A percentile compares a stretch with the other conserved stretches of the same genome.
phyloP scores from a whole-genome alignment of 2,888 invertebrate species.

The Melieria omissa region DNA sequence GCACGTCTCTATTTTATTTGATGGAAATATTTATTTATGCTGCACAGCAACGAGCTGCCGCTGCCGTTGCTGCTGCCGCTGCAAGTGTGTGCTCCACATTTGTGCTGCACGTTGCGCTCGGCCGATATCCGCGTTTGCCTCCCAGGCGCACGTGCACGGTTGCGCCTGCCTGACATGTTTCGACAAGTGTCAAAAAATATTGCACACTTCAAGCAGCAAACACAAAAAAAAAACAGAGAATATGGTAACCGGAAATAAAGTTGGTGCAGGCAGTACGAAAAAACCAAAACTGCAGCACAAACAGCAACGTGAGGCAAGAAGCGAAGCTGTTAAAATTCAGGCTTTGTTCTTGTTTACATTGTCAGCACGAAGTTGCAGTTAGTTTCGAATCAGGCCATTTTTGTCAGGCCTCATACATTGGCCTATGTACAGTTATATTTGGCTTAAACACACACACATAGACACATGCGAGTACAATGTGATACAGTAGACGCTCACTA shows the following conservation, averaged over 20 bases:
- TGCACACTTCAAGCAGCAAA: neutral
- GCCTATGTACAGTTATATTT: too few species aligned
- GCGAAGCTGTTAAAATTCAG: too few species aligned
- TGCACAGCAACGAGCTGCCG: neutral
- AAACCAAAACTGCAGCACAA: too few species aligned
- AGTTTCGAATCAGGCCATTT: too few species aligned
- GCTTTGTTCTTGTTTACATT: too few species aligned
- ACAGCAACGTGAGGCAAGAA: too few species aligned
- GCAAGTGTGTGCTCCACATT: constrained; percentile 1
- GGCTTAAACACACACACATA: too few species aligned
- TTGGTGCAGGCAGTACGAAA: neutral
- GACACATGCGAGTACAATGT: too few species aligned
- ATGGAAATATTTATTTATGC: constrained; percentile 15
- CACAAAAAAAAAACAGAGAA: neutral
- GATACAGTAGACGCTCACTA: too few species aligned
- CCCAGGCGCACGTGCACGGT: neutral
- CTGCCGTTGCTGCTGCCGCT: neutral
- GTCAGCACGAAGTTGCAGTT: too few species aligned
- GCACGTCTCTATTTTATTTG: neutral
- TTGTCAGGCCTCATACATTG: too few species aligned
- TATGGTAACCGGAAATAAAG: constrained; percentile 4
- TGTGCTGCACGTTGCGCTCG: neutral
- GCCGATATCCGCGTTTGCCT: too few species aligned
- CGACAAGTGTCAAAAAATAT: constrained; percentile 9
- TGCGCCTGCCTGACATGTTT: constrained; percentile 1